A percentile compares a stretch with the other conserved stretches of the same genome.
Evolutionary conservation across 2,113 vertebrate species (phyloP).

Genomic region (Procavia capensis): DNA sequence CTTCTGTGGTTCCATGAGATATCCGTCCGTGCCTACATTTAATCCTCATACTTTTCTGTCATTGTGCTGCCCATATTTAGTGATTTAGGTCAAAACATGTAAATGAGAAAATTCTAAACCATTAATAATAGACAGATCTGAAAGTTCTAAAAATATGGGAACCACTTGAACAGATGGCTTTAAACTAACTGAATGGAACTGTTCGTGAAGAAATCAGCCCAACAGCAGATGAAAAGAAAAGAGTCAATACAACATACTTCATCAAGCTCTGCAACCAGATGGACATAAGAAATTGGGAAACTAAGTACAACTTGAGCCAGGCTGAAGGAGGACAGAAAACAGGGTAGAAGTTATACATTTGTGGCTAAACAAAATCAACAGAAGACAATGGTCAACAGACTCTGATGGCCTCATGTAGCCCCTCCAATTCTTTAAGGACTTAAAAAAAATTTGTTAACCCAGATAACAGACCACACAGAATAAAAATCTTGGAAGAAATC

Average conservation of each 20-base stretch:
- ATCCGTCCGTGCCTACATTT: background rate
- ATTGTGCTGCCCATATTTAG: constrained; percentile 18
- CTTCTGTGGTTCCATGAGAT: background rate
- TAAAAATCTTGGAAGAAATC: constrained; percentile 14
- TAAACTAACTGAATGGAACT: constrained; percentile 55
- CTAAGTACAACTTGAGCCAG: background rate
- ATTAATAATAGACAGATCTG: constrained; percentile 24
- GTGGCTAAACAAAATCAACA: constrained; percentile 45
- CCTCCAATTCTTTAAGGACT: background rate
- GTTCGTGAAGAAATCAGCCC: constrained; percentile 59
- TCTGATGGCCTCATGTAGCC: background rate
- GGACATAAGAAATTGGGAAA: constrained; percentile 70
- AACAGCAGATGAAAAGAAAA: constrained; percentile 61
- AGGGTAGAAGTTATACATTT: constrained; percentile 6
- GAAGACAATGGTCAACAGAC: constrained; percentile 27
- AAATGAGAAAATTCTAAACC: background rate
- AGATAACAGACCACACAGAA: background rate
- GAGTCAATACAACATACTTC: background rate
- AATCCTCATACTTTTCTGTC: background rate
- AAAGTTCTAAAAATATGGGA: constrained; percentile 66
- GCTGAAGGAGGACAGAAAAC: constrained; percentile 32
- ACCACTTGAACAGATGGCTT: constrained; percentile 52
- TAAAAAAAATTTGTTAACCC: background rate
- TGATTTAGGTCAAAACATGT: background rate
- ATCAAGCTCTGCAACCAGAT: constrained; percentile 48